Evolutionary conservation across 2,113 vertebrate species (phyloP).

Genomic region (Tetrax tetrax): DNA sequence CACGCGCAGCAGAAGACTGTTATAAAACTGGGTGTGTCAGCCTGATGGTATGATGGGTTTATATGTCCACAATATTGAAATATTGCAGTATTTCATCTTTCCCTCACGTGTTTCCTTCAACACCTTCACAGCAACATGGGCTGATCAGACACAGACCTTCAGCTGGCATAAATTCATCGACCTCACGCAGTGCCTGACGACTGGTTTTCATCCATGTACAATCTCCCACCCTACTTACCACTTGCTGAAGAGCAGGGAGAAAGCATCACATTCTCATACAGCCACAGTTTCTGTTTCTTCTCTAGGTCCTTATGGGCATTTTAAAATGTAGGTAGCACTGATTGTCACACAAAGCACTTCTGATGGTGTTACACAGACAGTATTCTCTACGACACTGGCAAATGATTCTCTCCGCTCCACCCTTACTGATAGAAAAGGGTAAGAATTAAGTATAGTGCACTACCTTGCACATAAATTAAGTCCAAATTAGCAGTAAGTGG

Average conservation of each 20-base stretch:
- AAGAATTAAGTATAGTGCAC: background rate
- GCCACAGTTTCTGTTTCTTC: background rate
- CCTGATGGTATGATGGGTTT: background rate
- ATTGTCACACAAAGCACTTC: background rate
- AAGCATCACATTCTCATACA: background rate
- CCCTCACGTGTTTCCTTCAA: background rate
- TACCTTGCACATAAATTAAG: background rate
- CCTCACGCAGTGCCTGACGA: background rate
- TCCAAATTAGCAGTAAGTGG: background rate
- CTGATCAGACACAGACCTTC: background rate
- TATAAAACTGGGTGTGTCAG: background rate
- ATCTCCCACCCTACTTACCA: background rate
- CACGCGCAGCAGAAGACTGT: rapidly evolving
- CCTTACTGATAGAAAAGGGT: background rate
- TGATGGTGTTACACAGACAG: background rate
- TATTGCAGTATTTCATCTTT: background rate
- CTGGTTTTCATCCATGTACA: background rate
- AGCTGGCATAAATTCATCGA: background rate
- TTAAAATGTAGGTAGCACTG: background rate
- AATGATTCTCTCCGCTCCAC: background rate
- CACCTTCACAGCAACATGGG: background rate
- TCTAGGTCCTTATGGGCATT: background rate
- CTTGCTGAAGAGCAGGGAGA: background rate
- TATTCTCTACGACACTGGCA: background rate
- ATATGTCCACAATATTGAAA: background rate